These are phyloP conservation scores for Pongo pygmaeus DNA, from an alignment of 2,113 vertebrate species.

Conservation along the genomic window DNA sequence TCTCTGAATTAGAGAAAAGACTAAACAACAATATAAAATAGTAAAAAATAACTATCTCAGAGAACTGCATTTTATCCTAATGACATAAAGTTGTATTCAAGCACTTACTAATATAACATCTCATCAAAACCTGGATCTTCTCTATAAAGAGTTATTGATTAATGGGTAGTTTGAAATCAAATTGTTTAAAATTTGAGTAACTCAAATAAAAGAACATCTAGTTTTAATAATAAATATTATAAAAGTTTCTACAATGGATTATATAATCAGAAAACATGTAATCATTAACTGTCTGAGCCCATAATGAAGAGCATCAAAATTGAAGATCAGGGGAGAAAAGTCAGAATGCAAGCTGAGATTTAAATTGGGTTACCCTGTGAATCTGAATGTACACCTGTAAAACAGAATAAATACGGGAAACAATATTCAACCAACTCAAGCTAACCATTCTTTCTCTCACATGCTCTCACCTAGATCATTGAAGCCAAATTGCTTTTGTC, in stretches of 20 bases:
- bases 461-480: neutral
- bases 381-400: neutral
- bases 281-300: neutral
- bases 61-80: neutral
- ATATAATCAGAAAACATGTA: neutral
- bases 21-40: neutral
- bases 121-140: neutral
- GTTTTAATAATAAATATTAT: neutral
- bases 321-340: neutral
- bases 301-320: neutral
- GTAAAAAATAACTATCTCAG: neutral
- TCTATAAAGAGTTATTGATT: neutral
- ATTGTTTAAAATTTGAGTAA: neutral
- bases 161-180: neutral
- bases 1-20: neutral
- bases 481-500: conserved; percentile 32
- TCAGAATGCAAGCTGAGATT: conserved; percentile 11
- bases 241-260: neutral
- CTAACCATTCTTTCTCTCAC: neutral
- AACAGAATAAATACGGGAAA: neutral
- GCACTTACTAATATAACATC: neutral
- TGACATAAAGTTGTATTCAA: neutral
- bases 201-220: neutral
- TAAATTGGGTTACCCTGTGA: neutral
- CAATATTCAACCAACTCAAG: neutral